Evolutionary conservation across 2,888 invertebrate species (phyloP), one percentile per base, ranked within the genome.

Genomic region (Phorcus lineatus): DNA sequence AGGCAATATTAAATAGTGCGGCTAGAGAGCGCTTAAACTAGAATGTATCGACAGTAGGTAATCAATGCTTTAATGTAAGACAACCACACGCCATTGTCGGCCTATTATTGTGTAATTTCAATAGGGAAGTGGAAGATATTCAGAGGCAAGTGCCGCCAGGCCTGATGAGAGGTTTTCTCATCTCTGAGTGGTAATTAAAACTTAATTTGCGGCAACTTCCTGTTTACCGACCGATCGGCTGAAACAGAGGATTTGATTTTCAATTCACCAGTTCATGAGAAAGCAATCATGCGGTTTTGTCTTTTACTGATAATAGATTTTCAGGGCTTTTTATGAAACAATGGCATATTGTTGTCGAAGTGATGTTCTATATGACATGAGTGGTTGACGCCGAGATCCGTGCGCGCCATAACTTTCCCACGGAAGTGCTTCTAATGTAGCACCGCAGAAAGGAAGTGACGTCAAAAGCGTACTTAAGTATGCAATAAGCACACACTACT

Each of bases 171-270:
- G 70, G 6, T 31, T 36, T 19, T 40, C 66, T 78, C 77, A 31
- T 28, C 62, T 40, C 77, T 78, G 66, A 70, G 66, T 66, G 62
- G 77, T 78, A 78, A 78, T 78, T 78, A 78, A 78, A 78, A 78
- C 66, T 78, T 78, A 78, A 78, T 78, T 66, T 78, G 62, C 77
- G 77, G 77, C 47, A 52, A 78, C 47, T 62, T 28, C 77, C 47
- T 78, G 66, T 78, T 78, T 57, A n/a, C 40, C 19, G 13, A 62
- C 17, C 40, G 66, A 47, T 24, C 52, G 19, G 22, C 66, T 78
- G 24, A 78, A 47, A 78, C 40, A 47, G 17, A 66, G 47, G 24
- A 66, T 66, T 62, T 36, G 57, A 52, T 78, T 52, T 62, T 78
- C 77, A 70, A 70, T 70, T 70, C 70, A 70, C 70, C 28, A 70